Evolutionary conservation across 2,797 vertebrate species (phyloP).

Genomic region (Pseudopleuronectes americanus): DNA sequence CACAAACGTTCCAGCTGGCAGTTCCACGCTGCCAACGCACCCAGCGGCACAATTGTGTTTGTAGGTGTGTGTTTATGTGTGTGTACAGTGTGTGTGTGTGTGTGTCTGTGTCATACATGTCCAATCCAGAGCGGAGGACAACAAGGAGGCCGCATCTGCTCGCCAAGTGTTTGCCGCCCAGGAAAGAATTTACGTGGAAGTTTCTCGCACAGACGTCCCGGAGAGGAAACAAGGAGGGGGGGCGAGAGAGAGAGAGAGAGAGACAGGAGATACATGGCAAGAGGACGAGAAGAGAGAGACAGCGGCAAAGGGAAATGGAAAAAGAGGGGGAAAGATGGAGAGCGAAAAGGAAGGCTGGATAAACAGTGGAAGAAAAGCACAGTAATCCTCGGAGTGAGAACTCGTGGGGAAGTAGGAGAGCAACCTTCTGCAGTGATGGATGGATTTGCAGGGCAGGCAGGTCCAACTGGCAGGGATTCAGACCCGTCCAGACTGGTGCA

Average conservation of each 20-base stretch:
- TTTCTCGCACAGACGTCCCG: conserved; percentile 38
- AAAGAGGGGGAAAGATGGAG: conserved; percentile 7
- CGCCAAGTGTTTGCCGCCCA: conserved; percentile 47
- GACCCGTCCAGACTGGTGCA: conserved; percentile 50
- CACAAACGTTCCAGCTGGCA: conserved; percentile 60
- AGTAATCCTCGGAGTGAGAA: conserved; percentile 33
- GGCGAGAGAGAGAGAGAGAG: neutral
- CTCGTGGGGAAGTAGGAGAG: conserved; percentile 39
- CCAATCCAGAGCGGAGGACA: conserved; percentile 21
- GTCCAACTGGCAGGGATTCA: conserved; percentile 51
- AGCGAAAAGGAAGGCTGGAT: conserved; percentile 10
- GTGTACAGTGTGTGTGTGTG: neutral
- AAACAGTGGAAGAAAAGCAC: conserved; percentile 19
- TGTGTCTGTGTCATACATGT: conserved; percentile 21
- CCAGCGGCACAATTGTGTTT: conserved; percentile 36
- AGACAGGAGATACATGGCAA: conserved; percentile 9
- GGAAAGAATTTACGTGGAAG: conserved; percentile 54
- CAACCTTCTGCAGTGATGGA: conserved; percentile 33
- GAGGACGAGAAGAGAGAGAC: conserved; percentile 6
- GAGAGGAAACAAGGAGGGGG: conserved; percentile 25
- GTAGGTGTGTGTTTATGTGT: neutral
- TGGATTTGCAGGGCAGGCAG: conserved; percentile 47
- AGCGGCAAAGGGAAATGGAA: conserved; percentile 30
- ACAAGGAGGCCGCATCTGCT: conserved; percentile 57
- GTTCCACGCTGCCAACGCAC: conserved; percentile 25